phyloP scores from a whole-genome alignment of 2,888 invertebrate genomes.

The Stegophylla sp. region DNA sequence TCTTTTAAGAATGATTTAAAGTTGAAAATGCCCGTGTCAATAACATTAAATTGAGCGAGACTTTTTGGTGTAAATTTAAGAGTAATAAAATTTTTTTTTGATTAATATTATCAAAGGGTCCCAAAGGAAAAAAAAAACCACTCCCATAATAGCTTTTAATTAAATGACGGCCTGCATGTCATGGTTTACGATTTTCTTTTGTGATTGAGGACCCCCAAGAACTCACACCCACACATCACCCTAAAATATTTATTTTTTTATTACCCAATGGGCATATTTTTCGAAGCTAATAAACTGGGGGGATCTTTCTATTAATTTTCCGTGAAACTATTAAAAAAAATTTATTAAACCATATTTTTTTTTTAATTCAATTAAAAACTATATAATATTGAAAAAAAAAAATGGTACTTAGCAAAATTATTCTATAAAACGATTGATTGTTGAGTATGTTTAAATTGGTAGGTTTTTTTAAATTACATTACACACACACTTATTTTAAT shows the following conservation, averaged over 20 bases:
- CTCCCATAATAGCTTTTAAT: slow-evolving; percentile 18
- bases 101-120: slow-evolving; percentile 3
- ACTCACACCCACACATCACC: not conserved
- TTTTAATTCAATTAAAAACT: not conserved
- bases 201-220: not conserved
- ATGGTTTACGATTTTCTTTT: slow-evolving; percentile 28
- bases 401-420: not conserved
- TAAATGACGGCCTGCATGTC: not conserved
- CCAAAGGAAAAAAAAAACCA: not conserved
- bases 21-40: no score
- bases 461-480: no score
- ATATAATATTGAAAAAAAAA: not conserved
- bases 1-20: no score
- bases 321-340: not conserved
- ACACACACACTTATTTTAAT: no score
- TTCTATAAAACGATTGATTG: no score
- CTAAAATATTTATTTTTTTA: slow-evolving; percentile 13
- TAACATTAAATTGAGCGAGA: not conserved
- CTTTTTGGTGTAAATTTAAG: not conserved
- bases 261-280: not conserved
- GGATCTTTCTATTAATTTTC: not conserved
- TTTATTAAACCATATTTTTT: not conserved
- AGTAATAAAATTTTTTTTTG: not conserved
- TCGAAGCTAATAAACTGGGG: not conserved
- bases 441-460: no score